Base-by-base conservation (phyloP, 2,888 invertebrate genomes). In the Leucophora obtusa region DNA sequence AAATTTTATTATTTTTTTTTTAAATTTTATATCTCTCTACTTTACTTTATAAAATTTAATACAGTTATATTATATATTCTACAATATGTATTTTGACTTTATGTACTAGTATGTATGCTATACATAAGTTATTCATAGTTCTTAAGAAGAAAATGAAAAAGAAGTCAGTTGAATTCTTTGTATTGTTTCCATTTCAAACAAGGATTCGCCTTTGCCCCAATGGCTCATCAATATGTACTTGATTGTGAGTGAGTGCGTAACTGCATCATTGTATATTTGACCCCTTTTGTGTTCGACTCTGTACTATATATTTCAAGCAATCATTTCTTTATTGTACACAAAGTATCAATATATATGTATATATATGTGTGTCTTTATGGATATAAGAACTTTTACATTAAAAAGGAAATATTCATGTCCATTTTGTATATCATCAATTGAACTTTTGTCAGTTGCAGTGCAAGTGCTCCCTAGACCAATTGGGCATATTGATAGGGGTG, bases 381-480 rank as follows among this genome's bases (percentile, higher is more conserved):
- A 28, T 6, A 28, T 14, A 50, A 50, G 33, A 28, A 58, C 50
- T 18, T 50, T 69, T n/a, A 8, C 21, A 24, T n/a, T 58, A 33
- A 24, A 17, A 38, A 17, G 4, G 14, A 38, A 38, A 24, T 50
- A 59, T 59, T 50, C 58, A 69, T 50, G 50, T 59, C 69, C 28
- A 11, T 10, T 38, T 38, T 51, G 43, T 43, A 21, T 43, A 21
- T 21, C 35, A 71, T 6, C 24, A 53, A 11, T 53, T 59, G 38
- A 70, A 35, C 51, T 60, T 70, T 38, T 70, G 70, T 35, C 70
- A 53, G 47, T 71, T 63, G 17, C 43, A 56, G 21, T 51, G 21
- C 50, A 51, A 18, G 11, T 38, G 11, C 1, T 6, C 28, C 7
- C 7, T 7, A 28, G 7, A 24, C 24, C 5, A 3, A 24, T 6